Evolutionary conservation across 1,140 invertebrate species (phyloP), one percentile per base, ranked within the genome.

Genomic region (Drosophila mauritiana): DNA sequence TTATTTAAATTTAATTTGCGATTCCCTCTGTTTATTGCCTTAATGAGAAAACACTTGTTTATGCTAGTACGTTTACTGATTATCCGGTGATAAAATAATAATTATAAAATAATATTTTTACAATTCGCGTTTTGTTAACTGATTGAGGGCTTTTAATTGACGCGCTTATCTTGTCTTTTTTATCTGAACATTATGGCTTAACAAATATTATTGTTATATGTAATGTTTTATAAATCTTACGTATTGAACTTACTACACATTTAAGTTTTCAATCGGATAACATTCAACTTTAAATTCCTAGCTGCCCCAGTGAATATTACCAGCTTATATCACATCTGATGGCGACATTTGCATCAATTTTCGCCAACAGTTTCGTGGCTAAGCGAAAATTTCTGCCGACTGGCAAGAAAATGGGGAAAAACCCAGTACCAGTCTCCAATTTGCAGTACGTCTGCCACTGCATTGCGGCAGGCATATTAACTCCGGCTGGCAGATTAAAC

Each of bases 401-500:
- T 73, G 55, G 69, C 55, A 61, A 73, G 37, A 73, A 61, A 72
- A 36, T 46, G 27, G 40, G 17, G 20, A 37, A 10, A 17, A 22
- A 51, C 3, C 25, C n/a, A 31, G 31, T 31, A 2, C n/a, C n/a
- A 31, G 13, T 11, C 15, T 25, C 25, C 42, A 39, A 22, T 43
- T 27, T 40, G 13, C n/a, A 6, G 3, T 13, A 13, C 4, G 69
- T 75, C 73, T 75, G 73, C 34, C 55, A 55, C 70, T 84, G 63
- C 82, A 85, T 52, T 64, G 74, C 73, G 69, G 51, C 58, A 75
- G 68, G 40, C 57, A 59, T 61, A 61, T 80, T 69, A 76, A 72
- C 72, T 75, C 40, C 54, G 45, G 49, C 43, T 25, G 36, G 65
- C 67, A 88, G 83, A 82, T 86, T 86, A 82, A 78, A 75, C 65